phyloP scores from a whole-genome alignment of 1,140 invertebrate species.

The Oppia nitens region DNA sequence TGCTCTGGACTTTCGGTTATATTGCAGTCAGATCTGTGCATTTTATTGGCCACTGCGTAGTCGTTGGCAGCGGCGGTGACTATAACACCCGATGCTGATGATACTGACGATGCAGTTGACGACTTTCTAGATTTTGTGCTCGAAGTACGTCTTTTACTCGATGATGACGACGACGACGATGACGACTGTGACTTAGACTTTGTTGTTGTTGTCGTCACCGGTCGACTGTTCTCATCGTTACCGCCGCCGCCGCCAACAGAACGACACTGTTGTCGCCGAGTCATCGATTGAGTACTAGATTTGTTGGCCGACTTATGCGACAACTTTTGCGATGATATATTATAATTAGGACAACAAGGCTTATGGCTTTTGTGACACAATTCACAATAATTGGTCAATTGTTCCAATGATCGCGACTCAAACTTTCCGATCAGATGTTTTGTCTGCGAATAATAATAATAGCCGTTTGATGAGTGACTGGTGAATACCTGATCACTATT shows the following conservation, averaged over 20 bases:
- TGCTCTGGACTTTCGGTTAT: not conserved
- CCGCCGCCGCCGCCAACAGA: not conserved
- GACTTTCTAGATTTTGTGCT: not conserved
- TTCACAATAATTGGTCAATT: slow-evolving; percentile 13
- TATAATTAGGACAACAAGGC: slow-evolving; percentile 15
- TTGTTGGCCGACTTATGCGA: not conserved
- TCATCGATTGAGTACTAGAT: not conserved
- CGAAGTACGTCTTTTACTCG: not conserved
- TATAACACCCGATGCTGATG: no score
- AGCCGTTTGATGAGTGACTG: not conserved
- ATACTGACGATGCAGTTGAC: no score
- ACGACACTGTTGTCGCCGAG: not conserved
- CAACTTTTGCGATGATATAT: not conserved
- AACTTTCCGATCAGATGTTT: not conserved
- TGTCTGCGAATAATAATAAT: not conserved
- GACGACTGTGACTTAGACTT: not conserved
- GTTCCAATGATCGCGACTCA: slow-evolving; percentile 14
- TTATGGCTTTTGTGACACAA: slow-evolving; percentile 14
- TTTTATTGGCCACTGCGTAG: not conserved
- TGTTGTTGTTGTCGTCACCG: not conserved
- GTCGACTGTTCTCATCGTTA: not conserved
- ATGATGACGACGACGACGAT: not conserved
- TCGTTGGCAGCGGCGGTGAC: not conserved
- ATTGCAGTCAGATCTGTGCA: not conserved
- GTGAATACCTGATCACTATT: not conserved